A percentile compares a stretch with the other conserved stretches of the same genome.
Evolutionary conservation across 2,797 vertebrate genomes (phyloP).

Genomic region (Notoglanidium macrostoma): DNA sequence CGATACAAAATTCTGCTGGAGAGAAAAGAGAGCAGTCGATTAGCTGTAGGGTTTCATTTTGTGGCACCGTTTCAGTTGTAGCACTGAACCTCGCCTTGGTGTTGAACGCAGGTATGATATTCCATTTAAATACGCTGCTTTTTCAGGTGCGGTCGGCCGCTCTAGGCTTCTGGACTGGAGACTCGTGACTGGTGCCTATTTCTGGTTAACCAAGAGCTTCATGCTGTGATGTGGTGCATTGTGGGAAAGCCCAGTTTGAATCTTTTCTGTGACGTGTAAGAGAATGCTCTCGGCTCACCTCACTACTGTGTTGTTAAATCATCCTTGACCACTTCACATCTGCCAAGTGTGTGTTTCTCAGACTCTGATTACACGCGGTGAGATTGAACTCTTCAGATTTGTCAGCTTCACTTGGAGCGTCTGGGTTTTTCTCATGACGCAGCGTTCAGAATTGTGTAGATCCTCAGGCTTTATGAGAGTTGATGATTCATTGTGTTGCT

Average conservation of each 20-base stretch:
- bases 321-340: conserved; percentile 19
- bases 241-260: conserved; percentile 41
- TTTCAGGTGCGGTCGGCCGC: conserved; percentile 26
- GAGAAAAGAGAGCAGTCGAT: background rate
- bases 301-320: background rate
- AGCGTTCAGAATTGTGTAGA: background rate
- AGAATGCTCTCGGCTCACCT: conserved; percentile 22
- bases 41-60: background rate
- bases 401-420: background rate
- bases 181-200: conserved; percentile 12
- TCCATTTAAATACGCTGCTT: background rate
- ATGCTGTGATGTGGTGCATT: conserved; percentile 48
- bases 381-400: background rate
- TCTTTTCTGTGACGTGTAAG: conserved; percentile 35
- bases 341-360: background rate
- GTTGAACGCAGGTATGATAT: background rate
- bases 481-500: conserved; percentile 5
- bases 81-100: background rate
- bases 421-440: background rate
- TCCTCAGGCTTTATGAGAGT: background rate
- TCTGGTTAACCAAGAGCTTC: conserved; percentile 43
- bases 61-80: background rate
- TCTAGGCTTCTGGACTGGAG: conserved; percentile 28
- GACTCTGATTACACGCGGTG: background rate
- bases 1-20: background rate